A percentile compares a stretch with the other conserved stretches of the same genome.
Conservation (phyloP, 2,113 vertebrate species). For the Prionailurus viverrinus region DNA sequence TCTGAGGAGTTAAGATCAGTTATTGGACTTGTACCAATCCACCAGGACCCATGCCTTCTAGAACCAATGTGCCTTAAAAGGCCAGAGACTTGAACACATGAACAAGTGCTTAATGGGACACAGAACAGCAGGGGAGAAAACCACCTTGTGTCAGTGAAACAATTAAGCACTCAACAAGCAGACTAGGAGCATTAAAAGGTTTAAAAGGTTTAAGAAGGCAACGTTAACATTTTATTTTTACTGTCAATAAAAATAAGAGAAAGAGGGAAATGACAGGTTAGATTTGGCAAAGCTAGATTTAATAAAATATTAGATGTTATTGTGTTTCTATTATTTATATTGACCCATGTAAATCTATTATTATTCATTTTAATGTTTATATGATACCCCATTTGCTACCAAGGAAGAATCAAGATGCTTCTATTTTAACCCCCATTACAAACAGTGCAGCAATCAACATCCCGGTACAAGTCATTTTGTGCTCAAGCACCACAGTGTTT, state of each 20-base stretch:
- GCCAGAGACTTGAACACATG: background rate
- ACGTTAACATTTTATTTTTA: slow-evolving; percentile 24
- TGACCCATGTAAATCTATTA: background rate
- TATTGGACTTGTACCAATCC: background rate
- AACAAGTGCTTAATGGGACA: background rate
- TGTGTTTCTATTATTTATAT: background rate
- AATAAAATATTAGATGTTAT: background rate
- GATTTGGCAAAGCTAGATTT: background rate
- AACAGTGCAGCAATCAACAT: background rate
- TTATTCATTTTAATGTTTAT: slow-evolving; percentile 26
- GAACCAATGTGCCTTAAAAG: background rate
- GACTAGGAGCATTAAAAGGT: background rate
- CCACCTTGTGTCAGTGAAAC: background rate
- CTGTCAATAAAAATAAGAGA: background rate
- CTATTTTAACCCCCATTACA: background rate
- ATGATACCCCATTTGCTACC: background rate
- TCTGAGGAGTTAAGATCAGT: background rate
- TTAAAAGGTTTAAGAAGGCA: background rate
- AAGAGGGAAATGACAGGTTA: background rate
- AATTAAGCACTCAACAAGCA: background rate
- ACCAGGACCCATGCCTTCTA: background rate
- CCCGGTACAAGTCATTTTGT: background rate
- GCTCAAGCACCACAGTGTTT: background rate
- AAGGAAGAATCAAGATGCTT: background rate
- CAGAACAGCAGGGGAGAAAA: background rate